Base-by-base conservation (phyloP, 1,140 invertebrate genomes). In the fruit fly (Drosophila melanogaster) region DNA sequence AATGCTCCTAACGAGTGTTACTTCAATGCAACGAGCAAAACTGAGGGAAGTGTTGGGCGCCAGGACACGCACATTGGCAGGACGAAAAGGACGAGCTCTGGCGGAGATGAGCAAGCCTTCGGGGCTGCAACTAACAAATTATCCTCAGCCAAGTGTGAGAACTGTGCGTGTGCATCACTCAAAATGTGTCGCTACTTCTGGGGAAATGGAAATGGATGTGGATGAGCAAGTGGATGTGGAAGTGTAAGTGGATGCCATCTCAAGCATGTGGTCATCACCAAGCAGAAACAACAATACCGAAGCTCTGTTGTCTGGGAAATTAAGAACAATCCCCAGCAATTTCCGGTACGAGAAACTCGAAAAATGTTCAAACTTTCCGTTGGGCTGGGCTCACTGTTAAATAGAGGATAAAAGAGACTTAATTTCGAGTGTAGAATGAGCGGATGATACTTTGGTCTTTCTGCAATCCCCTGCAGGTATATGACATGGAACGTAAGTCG, bases 321-420 rank as follows among this genome's bases (percentile, higher is more conserved):
- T 87, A 89, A 89, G 84, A 87, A 87, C 84, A 87, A 87, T 89
- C 71, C 84, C 71, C 57, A 89, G 84, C 84, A 89, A 89, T 87
- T 87, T 89, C 84, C 84, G 84, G 79, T 81, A 81, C 77, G 77
- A 86, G 55, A 59, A 86, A 75, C 78, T 86, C 81, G 66, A 86
- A 84, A 86, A 75, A 78, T 86, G 17, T 80, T 74, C 55, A 69
- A 81, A 74, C 79, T 89, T 81, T 60, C 53, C 40, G 57, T 50
- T 15, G 19, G 19, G 38, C 22, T 55, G 46, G 19, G 26, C 46
- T 22, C 78, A 61, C 56, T 77, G 56, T 56, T 76, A 76, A 80
- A 70, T 69, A 70, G 66, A 70, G 64, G 66, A 70, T 70, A 72
- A 72, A 71, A 58, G 69, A 17, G 71, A 75, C 71, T 75, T 75